Conservation (phyloP, 1,140 invertebrate species). For the Radopholus similis region DNA sequence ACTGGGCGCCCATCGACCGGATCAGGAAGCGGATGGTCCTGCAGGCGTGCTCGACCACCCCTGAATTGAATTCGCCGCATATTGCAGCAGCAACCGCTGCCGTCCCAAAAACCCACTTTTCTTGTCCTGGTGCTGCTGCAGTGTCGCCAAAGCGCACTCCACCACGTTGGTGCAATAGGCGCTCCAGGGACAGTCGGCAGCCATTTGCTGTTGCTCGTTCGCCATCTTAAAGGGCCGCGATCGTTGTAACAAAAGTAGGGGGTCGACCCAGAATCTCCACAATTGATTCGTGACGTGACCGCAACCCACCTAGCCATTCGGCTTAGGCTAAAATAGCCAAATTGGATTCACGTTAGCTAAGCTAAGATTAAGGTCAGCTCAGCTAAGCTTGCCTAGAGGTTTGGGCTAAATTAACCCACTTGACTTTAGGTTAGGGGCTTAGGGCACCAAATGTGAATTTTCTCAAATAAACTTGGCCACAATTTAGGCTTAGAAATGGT, state of each 20-base stretch:
- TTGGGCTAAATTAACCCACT: too few species aligned
- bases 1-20: conserved; percentile 76
- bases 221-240: conserved; percentile 11
- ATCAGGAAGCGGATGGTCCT: conserved; percentile 82
- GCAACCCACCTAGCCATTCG: too few species aligned
- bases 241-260: too few species aligned
- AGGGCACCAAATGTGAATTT: too few species aligned
- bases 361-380: too few species aligned
- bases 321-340: too few species aligned
- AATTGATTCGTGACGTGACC: too few species aligned
- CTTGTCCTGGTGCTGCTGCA: conserved; percentile 6
- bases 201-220: conserved; percentile 63
- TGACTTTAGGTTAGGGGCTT: too few species aligned
- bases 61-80: conserved; percentile 64
- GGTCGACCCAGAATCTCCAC: too few species aligned
- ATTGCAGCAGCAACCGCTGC: not conserved
- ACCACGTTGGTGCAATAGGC: not conserved
- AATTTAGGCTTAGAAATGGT: too few species aligned
- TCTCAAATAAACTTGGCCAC: too few species aligned
- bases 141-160: not conserved
- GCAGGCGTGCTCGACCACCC: conserved; percentile 86
- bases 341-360: not conserved
- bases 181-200: conserved; percentile 73
- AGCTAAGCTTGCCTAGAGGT: too few species aligned
- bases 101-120: not conserved